Percentiles rank a stretch among this genome's conserved stretches.
Conservation (phyloP, 1,140 invertebrate species). For the Rhagoletis zephyria region DNA sequence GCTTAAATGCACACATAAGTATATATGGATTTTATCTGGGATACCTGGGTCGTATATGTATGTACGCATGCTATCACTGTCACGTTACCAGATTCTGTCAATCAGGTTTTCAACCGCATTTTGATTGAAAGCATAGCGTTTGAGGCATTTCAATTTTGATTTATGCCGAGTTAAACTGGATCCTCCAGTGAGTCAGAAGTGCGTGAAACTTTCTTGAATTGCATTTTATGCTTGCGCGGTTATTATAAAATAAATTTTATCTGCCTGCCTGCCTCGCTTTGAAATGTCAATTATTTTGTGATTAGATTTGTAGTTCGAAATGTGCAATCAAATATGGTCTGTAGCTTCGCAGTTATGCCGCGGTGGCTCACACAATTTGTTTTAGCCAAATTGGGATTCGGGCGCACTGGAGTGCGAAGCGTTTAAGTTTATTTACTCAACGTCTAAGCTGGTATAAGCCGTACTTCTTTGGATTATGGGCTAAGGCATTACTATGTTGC, state of each 20-base stretch:
- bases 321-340: neutral
- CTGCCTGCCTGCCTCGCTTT: neutral
- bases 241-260: neutral
- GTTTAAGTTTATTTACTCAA: neutral
- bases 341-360: neutral
- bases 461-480: neutral
- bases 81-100: neutral
- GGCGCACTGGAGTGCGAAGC: neutral
- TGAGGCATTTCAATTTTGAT: conserved; percentile 39
- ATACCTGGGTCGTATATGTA: too few species aligned
- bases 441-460: neutral
- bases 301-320: conserved; percentile 12
- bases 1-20: neutral
- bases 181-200: neutral
- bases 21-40: too few species aligned
- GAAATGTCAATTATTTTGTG: conserved; percentile 50
- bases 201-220: neutral
- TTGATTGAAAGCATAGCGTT: conserved; percentile 38
- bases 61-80: neutral
- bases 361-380: conserved; percentile 4
- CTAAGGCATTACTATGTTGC: neutral
- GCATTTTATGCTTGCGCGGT: neutral
- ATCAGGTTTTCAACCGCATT: conserved; percentile 43
- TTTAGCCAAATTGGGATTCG: neutral
- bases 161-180: neutral